Conservation (phyloP, 1,140 invertebrate species). For the Diabrotica virgifera region DNA sequence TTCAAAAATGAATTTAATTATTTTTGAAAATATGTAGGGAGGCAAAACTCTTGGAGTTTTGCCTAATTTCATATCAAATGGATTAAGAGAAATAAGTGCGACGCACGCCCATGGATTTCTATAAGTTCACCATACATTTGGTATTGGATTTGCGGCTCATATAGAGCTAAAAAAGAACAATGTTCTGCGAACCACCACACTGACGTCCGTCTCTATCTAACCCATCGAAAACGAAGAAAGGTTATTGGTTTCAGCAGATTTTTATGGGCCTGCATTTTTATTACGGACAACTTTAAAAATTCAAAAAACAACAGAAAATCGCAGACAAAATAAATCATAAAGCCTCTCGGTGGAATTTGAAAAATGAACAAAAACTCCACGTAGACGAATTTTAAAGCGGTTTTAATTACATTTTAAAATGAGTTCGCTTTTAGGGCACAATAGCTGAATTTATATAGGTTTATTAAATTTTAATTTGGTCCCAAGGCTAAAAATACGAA, state of each 20-base stretch:
- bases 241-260: constrained; percentile 31
- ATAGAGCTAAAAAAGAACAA: constrained; percentile 21
- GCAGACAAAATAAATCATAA: constrained; percentile 39
- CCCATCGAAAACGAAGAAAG: constrained; percentile 11
- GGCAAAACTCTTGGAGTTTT: too few relatives aligned
- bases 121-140: constrained; percentile 8
- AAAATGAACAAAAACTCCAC: constrained; percentile 29
- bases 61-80: too few relatives aligned
- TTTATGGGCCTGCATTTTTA: constrained; percentile 36
- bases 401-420: constrained; percentile 38
- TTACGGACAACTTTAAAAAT: constrained; percentile 37
- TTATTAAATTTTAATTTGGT: constrained; percentile 37
- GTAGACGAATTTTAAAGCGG: constrained; percentile 28
- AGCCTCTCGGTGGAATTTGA: constrained; percentile 28
- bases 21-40: too few relatives aligned
- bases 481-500: constrained; percentile 26
- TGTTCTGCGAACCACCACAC: constrained; percentile 15
- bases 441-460: constrained; percentile 37
- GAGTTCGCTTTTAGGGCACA: constrained; percentile 35
- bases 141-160: constrained; percentile 18
- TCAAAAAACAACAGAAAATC: constrained; percentile 38
- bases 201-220: constrained; percentile 20
- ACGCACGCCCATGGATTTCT: constrained; percentile 13
- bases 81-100: not conserved
- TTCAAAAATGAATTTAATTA: too few relatives aligned